Conservation (phyloP, 2,888 invertebrate species). For the Trachelus stipa region DNA sequence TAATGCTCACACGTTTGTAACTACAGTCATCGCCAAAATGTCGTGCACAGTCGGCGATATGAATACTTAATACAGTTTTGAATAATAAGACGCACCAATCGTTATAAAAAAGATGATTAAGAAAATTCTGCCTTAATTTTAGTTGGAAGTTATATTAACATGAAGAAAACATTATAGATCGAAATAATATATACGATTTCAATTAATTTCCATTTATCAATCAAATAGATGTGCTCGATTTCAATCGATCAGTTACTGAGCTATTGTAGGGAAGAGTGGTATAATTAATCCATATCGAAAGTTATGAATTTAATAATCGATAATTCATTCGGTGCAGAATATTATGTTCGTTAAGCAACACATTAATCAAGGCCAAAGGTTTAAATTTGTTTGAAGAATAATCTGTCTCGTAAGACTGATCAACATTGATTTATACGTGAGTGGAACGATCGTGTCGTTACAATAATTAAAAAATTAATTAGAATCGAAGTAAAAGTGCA, state of each 20-base stretch:
- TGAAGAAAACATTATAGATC: no score
- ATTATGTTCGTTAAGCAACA: not conserved
- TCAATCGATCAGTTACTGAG: not conserved
- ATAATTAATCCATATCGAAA: not conserved
- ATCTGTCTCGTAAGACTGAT: not conserved
- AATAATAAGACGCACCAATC: not conserved
- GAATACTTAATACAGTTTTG: not conserved
- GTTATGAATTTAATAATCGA: not conserved
- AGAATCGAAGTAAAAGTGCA: not conserved
- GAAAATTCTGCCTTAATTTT: not conserved
- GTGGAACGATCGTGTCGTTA: not conserved
- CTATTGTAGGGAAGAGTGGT: no score
- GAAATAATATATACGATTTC: not conserved
- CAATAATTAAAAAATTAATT: not conserved
- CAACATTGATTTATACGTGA: not conserved
- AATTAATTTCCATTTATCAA: not conserved
- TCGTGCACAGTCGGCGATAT: not conserved
- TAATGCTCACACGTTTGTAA: slow-evolving; percentile 18
- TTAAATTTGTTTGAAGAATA: not conserved
- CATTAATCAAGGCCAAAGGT: not conserved
- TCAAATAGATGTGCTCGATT: not conserved
- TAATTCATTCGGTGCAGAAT: not conserved
- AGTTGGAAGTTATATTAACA: not conserved
- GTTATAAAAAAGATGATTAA: not conserved
- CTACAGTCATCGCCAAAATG: not conserved